Base-by-base conservation (phyloP, 2,113 vertebrate genomes). In the Willisornis vidua region DNA sequence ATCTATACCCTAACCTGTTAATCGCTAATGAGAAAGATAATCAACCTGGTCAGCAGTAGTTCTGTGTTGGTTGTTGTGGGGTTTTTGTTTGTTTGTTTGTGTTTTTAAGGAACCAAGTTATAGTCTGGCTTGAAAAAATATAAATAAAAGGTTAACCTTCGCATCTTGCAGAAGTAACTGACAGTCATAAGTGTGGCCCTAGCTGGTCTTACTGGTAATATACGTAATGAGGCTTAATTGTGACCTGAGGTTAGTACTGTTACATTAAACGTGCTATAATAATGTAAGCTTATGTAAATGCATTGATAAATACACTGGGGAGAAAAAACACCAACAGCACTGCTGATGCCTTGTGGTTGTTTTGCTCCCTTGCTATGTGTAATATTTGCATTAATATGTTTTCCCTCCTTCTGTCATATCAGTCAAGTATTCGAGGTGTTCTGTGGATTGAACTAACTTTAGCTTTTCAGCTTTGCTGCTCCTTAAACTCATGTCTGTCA, bases 381-480 rank as follows among this genome's bases (percentile, higher is more conserved):
- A 45, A 51, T 82, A 19, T n/a, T 81, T 93, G 19, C 51, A 63
- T 78, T 59, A 31, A 10, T 63, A 10, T 58, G 16, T 66, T 80
- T 92, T 89, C 5, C 14, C 19, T 75, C 43, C 35, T 89, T 25
- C 1, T 12, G 7, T 72, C 10, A 14, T 75, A 28, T 68, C 84
- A 79, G 37, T 58, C 3, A 46, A 28, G 8, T 85, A 48, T 87
- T 88, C 93, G 61, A 90, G 45, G 12, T 76, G 43, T 82, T 82
- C 55, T 68, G 37, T 89, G 71, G 51, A 54, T 62, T 92, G 48
- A 89, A 14, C 37, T 92, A 41, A 73, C 49, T 85, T 93, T 73
- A 91, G 62, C 19, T 73, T 70, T 95, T 83, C 14, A 48, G 59
- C 61, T 93, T 80, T 95, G 29, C 72, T 83, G n/a, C 41, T 93